phyloP scores from a whole-genome alignment of 2,797 vertebrate species.

The Myotis daubentonii region DNA sequence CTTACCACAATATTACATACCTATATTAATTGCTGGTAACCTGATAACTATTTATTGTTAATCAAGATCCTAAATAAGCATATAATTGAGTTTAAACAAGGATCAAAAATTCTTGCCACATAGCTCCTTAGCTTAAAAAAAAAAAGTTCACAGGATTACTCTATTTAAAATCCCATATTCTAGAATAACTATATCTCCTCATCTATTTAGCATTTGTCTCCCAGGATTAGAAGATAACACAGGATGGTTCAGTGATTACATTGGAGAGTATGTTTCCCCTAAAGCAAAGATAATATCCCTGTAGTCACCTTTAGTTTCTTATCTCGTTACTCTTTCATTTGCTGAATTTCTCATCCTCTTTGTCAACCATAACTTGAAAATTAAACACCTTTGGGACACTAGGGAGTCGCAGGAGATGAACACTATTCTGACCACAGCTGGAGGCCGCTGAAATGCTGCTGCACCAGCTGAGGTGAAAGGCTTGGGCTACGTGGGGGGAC shows the following conservation, averaged over 20 bases:
- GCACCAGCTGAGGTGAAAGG: conserved; percentile 54
- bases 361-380: conserved; percentile 82
- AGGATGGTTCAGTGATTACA: conserved; percentile 54
- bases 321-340: conserved; percentile 73
- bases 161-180: conserved; percentile 51
- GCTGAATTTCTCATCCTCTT: conserved; percentile 78
- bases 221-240: neutral
- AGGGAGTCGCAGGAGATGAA: conserved; percentile 75
- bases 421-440: conserved; percentile 81
- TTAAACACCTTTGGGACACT: conserved; percentile 82
- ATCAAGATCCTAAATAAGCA: neutral
- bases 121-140: neutral
- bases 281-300: conserved; percentile 57
- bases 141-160: neutral
- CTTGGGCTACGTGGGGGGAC: neutral
- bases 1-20: neutral
- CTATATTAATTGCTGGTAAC: neutral
- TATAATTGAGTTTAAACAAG: conserved; percentile 12
- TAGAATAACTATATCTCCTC: conserved; percentile 29
- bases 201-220: conserved; percentile 13
- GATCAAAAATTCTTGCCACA: neutral
- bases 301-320: conserved; percentile 57
- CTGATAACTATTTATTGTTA: neutral
- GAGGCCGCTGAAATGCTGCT: conserved; percentile 62
- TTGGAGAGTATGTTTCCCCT: conserved; percentile 57